Conservation (phyloP, 2,797 vertebrate genomes). For the Molossus molossus region DNA sequence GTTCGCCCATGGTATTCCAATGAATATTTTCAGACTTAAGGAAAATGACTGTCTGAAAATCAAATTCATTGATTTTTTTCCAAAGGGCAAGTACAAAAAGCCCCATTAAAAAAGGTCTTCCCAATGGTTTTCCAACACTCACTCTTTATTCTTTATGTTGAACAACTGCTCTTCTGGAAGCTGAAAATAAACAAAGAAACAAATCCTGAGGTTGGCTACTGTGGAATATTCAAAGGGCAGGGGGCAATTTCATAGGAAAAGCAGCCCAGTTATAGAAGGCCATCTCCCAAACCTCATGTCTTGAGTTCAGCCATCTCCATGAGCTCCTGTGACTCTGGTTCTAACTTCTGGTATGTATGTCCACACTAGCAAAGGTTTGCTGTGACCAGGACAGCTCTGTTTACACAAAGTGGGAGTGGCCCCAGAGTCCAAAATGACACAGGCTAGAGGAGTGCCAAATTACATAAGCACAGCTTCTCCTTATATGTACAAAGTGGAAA, state of each 20-base stretch:
- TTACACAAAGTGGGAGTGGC: background rate
- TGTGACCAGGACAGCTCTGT: background rate
- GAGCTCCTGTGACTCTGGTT: background rate
- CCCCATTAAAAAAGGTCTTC: background rate
- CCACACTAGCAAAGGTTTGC: background rate
- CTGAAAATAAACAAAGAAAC: background rate
- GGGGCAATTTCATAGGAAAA: background rate
- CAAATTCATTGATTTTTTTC: constrained; percentile 83
- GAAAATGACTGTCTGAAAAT: constrained; percentile 75
- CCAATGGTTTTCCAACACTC: background rate
- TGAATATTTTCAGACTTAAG: constrained; percentile 78
- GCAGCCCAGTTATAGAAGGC: background rate
- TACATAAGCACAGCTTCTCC: background rate
- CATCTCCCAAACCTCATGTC: background rate
- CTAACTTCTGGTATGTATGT: background rate
- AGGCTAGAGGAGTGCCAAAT: background rate
- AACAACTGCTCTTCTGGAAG: constrained; percentile 12
- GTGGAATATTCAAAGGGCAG: background rate
- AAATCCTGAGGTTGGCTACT: background rate
- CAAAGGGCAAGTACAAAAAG: constrained; percentile 75
- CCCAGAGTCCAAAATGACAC: background rate
- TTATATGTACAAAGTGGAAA: background rate
- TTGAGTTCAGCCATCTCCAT: too few relatives aligned
- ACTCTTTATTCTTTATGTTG: background rate
- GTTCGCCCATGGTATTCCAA: constrained; percentile 22